Evolutionary conservation across 2,888 invertebrate species (phyloP).

Genomic region (Argyra leucocephala): DNA sequence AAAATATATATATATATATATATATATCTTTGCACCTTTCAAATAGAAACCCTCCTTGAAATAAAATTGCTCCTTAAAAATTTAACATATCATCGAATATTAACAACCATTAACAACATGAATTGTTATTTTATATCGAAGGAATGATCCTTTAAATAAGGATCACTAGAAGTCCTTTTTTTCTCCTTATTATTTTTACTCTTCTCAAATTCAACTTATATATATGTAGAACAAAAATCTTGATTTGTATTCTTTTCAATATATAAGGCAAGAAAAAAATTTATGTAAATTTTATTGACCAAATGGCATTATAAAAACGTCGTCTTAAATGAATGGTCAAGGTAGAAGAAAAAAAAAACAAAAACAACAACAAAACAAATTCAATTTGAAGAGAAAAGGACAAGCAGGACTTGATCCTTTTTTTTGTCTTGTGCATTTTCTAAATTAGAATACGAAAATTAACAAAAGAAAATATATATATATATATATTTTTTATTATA

Average conservation of each 20-base stretch:
- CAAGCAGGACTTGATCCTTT: background rate
- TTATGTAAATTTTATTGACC: background rate
- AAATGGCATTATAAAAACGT: conserved; percentile 2
- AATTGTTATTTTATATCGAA: background rate
- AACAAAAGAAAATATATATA: no score
- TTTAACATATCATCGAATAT: conserved; percentile 2
- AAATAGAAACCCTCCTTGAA: no score
- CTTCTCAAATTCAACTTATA: no score
- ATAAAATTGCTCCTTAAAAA: background rate
- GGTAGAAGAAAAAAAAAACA: background rate
- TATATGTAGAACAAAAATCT: no score
- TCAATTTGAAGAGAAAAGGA: background rate
- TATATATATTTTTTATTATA: conserved; percentile 2
- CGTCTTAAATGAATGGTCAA: background rate
- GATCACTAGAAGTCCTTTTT: conserved; percentile 6
- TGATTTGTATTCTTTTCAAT: no score
- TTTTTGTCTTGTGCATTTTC: background rate
- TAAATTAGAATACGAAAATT: background rate
- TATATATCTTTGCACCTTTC: no score
- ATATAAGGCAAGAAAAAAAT: no score
- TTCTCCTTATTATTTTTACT: background rate
- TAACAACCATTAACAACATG: background rate
- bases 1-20: no score
- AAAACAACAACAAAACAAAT: background rate
- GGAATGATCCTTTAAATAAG: conserved; percentile 3